Evolutionary conservation across 2,113 vertebrate genomes (phyloP), one percentile per base, ranked within the genome.

Genomic region (Mormyrus lacerda): DNA sequence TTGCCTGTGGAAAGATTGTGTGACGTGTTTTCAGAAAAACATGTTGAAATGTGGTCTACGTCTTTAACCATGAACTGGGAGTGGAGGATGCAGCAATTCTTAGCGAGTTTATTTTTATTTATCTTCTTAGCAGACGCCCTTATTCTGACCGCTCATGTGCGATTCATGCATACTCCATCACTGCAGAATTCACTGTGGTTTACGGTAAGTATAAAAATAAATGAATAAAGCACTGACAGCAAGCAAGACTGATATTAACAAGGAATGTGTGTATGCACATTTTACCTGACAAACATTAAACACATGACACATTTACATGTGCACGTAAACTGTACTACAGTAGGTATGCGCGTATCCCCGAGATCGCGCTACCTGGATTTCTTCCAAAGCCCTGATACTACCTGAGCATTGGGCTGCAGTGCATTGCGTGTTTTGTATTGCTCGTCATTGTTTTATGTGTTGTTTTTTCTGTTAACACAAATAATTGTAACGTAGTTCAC

Each of bases 1-100:
- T 55, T 55, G 27, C 47, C 85, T 55, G 85, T 44, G 55, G 87
- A 87, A 61, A 87, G 39, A 11, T 9, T 53, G 48, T 58, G 8
- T 84, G 69, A 53, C 31, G 76, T n/a, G 76, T 35, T 24, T 83
- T 84, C 21, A 13, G 35, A 48, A 73, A 55, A n/a, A 51, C n/a
- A 35, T 83, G 51, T 55, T 55, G 42, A 73, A 58, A 53, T 89
- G 88, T 19, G 88, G 76, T 58, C 88, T 24, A 84, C 76, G 48
- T n/a, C 51, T 42, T n/a, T 42, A 47, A 89, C 39, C 88, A 84
- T 35, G n/a, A 84, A 55, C 73, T 83, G 88, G 88, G 79, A 84
- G 88, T 55, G 88, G 88, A 84, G 48, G 88, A 85, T 61, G 50
- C 88, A 50, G 76, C 39, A 82, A 6, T 58, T 83, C 42, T 27